These are phyloP conservation scores for Paedocypris micromegethes DNA, from an alignment of 2,797 vertebrate genomes.

Conservation along the genomic window DNA sequence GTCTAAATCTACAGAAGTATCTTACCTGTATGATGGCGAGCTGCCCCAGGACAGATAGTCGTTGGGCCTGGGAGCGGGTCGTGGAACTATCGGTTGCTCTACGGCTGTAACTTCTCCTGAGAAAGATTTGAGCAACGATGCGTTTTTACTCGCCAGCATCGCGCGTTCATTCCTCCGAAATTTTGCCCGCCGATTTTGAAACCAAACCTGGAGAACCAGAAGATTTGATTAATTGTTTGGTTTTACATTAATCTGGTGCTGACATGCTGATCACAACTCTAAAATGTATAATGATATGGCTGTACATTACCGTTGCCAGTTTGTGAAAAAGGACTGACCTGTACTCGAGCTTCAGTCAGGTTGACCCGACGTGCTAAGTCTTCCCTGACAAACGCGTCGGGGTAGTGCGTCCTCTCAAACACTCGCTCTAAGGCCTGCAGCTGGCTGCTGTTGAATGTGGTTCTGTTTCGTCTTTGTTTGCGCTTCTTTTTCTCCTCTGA, in stretches of 20 bases:
- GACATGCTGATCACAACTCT: neutral
- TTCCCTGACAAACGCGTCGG: slow-evolving; percentile 95
- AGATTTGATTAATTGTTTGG: neutral
- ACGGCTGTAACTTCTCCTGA: slow-evolving; percentile 92
- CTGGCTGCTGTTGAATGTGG: slow-evolving; percentile 98
- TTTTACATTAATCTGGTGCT: neutral
- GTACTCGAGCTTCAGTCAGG: slow-evolving; percentile 94
- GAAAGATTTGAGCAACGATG: slow-evolving; percentile 94
- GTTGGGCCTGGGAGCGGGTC: slow-evolving; percentile 87
- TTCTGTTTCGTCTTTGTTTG: slow-evolving; percentile 94
- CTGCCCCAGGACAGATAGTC: slow-evolving; percentile 97
- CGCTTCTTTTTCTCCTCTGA: slow-evolving; percentile 97
- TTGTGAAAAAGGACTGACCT: slow-evolving; percentile 66
- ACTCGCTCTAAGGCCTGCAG: slow-evolving; percentile 96
- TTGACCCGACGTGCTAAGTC: slow-evolving; percentile 95
- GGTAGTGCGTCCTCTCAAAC: slow-evolving; percentile 96
- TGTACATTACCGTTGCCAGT: no score
- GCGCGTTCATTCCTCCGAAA: slow-evolving; percentile 93
- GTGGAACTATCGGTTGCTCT: slow-evolving; percentile 95
- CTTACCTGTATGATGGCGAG: slow-evolving; percentile 89
- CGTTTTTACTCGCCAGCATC: slow-evolving; percentile 96
- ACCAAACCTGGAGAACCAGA: slow-evolving; percentile 82
- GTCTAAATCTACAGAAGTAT: no score
- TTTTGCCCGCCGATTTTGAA: slow-evolving; percentile 96
- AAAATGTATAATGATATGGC: no score